Evolutionary conservation across 64 coral and sea anemone genomes (phyloP).

Genomic region (Montipora efflorescens): DNA sequence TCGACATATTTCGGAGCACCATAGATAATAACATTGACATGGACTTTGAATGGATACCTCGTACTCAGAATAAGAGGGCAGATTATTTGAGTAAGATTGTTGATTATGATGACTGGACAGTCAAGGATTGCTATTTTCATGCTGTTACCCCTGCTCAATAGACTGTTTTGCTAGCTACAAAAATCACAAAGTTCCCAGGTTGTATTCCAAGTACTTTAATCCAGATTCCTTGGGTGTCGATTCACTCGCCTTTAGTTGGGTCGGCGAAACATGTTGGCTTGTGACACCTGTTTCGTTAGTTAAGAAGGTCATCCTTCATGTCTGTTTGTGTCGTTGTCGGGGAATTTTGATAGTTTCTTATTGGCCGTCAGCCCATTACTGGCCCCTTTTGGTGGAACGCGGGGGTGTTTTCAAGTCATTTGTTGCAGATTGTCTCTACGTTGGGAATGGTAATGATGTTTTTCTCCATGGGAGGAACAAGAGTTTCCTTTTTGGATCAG

Average conservation of each 20-base stretch:
- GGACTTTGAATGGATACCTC: no score
- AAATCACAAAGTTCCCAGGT: slow-evolving; percentile 43
- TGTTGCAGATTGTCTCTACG: slow-evolving; percentile 42
- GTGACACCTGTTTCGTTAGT: slow-evolving; percentile 46
- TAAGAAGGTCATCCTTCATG: slow-evolving; percentile 1
- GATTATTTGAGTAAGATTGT: no score
- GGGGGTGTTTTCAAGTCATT: slow-evolving; percentile 25
- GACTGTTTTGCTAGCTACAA: slow-evolving; percentile 76
- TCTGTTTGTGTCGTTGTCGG: slow-evolving; percentile 44
- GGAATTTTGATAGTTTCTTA: slow-evolving; percentile 49
- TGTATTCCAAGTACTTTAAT: slow-evolving; percentile 59
- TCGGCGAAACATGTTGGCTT: slow-evolving; percentile 40
- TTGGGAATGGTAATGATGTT: slow-evolving; percentile 33
- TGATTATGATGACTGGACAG: no score
- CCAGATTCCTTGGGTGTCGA: slow-evolving; percentile 45
- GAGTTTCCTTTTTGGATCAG: no score
- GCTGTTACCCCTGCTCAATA: slow-evolving; percentile 32
- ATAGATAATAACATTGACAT: no score
- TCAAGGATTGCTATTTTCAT: no score
- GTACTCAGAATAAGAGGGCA: no score
- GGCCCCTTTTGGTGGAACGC: slow-evolving; percentile 36
- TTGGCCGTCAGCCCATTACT: slow-evolving; percentile 64
- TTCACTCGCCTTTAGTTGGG: slow-evolving; percentile 25
- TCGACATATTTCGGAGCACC: no score
- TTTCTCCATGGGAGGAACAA: neutral